These are phyloP conservation scores for Bostrychus sinensis DNA, from an alignment of 2,113 vertebrate species.

Conservation along the genomic window DNA sequence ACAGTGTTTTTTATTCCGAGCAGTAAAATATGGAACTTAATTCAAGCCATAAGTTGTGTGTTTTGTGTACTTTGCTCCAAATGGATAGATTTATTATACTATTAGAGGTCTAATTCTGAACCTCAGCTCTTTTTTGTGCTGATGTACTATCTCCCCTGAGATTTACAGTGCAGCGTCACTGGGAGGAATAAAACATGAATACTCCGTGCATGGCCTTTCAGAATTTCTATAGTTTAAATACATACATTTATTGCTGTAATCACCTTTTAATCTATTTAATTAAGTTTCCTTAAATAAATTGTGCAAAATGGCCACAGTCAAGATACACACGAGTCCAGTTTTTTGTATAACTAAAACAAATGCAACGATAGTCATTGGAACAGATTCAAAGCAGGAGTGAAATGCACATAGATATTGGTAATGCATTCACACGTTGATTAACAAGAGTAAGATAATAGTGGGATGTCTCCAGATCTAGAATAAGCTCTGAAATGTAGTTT, in stretches of 20 bases:
- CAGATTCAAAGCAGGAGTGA: too few species aligned
- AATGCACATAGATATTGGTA: too few species aligned
- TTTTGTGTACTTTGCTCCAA: conserved; percentile 17
- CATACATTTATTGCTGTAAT: not conserved
- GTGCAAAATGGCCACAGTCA: too few species aligned
- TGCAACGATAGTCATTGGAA: too few species aligned
- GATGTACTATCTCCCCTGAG: conserved; percentile 2
- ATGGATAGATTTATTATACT: conserved; percentile 7
- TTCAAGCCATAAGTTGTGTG: conserved; percentile 15
- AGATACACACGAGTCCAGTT: too few species aligned
- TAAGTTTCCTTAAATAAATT: too few species aligned
- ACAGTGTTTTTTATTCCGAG: conserved; percentile 9
- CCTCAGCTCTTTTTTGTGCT: conserved; percentile 12
- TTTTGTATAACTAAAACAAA: too few species aligned
- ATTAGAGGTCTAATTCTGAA: conserved; percentile 6
- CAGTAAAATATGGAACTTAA: conserved; percentile 30
- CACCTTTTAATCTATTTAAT: too few species aligned
- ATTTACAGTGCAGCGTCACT: not conserved
- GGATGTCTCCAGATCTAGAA: too few species aligned
- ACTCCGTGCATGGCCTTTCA: not conserved
- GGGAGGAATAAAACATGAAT: not conserved
- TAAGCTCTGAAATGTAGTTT: too few species aligned
- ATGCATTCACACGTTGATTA: too few species aligned
- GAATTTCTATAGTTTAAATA: conserved; percentile 2
- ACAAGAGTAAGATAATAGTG: too few species aligned